A percentile compares a stretch with the other conserved stretches of the same genome.
Conservation (phyloP, 1,140 invertebrate genomes). For the Eulimnadia texana region DNA sequence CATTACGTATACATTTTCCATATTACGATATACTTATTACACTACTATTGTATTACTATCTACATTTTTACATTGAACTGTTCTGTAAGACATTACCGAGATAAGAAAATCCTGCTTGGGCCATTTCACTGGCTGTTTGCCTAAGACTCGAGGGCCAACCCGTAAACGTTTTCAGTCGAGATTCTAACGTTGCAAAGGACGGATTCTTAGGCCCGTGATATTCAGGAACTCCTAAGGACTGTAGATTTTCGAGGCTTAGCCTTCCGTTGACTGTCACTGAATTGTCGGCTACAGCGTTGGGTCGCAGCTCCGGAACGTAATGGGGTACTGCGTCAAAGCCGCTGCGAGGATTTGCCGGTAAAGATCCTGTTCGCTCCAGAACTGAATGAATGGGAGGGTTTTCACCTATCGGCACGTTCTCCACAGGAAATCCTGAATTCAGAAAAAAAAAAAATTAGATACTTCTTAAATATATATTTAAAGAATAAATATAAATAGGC, state of each 20-base stretch:
- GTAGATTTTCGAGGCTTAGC: conserved; percentile 5
- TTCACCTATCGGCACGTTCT: conserved; percentile 3
- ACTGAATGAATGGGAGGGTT: neutral
- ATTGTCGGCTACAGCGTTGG: neutral
- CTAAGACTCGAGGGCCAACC: conserved; percentile 58
- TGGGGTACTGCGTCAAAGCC: neutral
- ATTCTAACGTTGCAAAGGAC: conserved; percentile 44
- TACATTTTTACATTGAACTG: too few species aligned
- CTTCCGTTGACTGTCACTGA: neutral
- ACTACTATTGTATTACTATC: neutral
- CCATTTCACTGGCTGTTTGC: conserved; percentile 57
- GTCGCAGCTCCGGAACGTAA: neutral
- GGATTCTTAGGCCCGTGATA: conserved; percentile 44
- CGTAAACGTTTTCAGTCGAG: conserved; percentile 50
- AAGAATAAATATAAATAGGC: too few species aligned
- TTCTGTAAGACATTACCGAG: too few species aligned
- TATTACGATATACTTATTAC: neutral
- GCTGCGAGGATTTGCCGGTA: neutral
- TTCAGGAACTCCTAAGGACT: conserved; percentile 43
- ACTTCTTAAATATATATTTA: too few species aligned
- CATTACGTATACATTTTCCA: neutral
- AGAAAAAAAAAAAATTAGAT: too few species aligned
- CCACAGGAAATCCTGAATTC: conserved; percentile 7
- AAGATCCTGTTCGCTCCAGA: neutral
- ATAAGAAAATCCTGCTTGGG: conserved; percentile 79